A percentile compares a stretch with the other conserved stretches of the same genome.
phyloP scores from a whole-genome alignment of 1,140 invertebrate species.

The Lasaia peninsularis region DNA sequence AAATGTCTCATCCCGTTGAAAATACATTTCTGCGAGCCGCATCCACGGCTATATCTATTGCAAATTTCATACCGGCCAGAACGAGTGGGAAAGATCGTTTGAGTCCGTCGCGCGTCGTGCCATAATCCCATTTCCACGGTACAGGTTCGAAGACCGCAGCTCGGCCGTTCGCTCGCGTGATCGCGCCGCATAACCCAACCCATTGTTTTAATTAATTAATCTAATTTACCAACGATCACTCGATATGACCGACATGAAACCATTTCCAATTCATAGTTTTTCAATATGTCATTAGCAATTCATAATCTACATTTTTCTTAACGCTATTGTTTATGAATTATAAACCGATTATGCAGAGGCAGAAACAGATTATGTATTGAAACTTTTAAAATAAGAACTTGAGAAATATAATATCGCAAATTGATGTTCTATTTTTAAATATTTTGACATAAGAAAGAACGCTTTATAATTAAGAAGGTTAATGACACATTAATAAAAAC shows the following conservation, averaged over 20 bases:
- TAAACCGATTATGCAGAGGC: neutral
- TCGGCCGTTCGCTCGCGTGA: slow-evolving; percentile 41
- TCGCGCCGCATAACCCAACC: slow-evolving; percentile 35
- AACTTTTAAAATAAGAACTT: too few relatives aligned
- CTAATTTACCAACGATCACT: slow-evolving; percentile 49
- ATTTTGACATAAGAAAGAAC: too few relatives aligned
- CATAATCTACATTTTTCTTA: neutral
- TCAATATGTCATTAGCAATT: neutral
- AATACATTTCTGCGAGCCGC: too few relatives aligned
- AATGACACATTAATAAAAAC: too few relatives aligned
- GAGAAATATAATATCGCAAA: too few relatives aligned
- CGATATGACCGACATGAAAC: slow-evolving; percentile 11
- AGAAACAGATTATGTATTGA: neutral
- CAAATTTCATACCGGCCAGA: slow-evolving; percentile 43
- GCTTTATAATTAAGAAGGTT: too few relatives aligned
- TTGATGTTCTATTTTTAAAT: too few relatives aligned
- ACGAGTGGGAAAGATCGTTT: slow-evolving; percentile 58
- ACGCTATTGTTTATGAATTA: neutral
- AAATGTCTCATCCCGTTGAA: too few relatives aligned
- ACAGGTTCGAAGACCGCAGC: slow-evolving; percentile 57
- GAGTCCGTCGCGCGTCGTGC: slow-evolving; percentile 53
- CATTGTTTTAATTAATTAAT: slow-evolving; percentile 64
- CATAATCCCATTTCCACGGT: slow-evolving; percentile 68
- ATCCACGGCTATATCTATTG: too few relatives aligned
- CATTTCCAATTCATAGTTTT: slow-evolving; percentile 5